Conservation (phyloP, 2,888 invertebrate genomes). For the Yponomeuta malinellus region DNA sequence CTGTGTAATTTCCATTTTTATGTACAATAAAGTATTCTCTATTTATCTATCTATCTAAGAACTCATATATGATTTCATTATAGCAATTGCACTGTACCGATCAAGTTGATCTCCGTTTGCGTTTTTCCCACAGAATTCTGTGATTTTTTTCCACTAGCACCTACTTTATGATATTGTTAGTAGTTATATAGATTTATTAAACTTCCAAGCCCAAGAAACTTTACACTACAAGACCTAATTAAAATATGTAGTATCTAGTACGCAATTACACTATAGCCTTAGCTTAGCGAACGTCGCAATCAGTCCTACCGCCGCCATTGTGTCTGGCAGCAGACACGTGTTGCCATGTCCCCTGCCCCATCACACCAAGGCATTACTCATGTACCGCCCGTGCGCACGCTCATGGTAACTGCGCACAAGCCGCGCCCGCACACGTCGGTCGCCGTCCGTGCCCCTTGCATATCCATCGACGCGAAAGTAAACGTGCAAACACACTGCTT, state of each 20-base stretch:
- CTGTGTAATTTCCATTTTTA: too few relatives aligned
- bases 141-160: not conserved
- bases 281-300: not conserved
- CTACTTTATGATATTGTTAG: too few relatives aligned
- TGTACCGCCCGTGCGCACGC: constrained; percentile 8
- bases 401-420: constrained; percentile 27
- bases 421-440: not conserved
- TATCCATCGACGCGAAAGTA: not conserved
- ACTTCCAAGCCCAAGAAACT: not conserved
- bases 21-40: too few relatives aligned
- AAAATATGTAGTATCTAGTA: too few relatives aligned
- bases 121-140: not conserved
- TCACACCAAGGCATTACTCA: not conserved
- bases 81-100: not conserved
- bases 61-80: not conserved
- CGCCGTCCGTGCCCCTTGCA: not conserved
- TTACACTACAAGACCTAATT: not conserved
- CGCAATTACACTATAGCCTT: too few relatives aligned
- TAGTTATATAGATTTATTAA: too few relatives aligned
- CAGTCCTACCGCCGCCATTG: not conserved
- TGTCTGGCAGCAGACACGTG: constrained; percentile 19
- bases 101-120: not conserved
- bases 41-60: not conserved
- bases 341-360: not conserved
- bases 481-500: not conserved